Evolutionary conservation across 37 sponge, comb jelly and placozoan species (phyloP), one percentile per base, ranked within the genome.

Genomic region (Lycopodina hypogea): DNA sequence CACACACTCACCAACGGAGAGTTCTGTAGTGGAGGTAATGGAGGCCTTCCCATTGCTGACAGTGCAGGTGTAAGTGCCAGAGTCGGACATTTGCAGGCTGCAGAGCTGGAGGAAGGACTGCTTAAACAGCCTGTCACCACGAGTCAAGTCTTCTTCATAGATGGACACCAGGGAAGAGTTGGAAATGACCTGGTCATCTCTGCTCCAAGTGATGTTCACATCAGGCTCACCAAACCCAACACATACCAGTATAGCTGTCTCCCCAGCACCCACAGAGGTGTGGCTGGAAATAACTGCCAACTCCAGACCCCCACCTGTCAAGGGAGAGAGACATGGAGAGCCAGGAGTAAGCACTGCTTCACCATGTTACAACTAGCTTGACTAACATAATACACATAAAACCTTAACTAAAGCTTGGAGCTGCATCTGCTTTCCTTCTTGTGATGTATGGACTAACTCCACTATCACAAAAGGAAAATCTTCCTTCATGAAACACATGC

Each of bases 101-200:
- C 79, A 78, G 30, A 78, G 34, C 69, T 78, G 68, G 3, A 78
- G 38, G 37, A 78, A 64, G 34, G 79, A 78, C 69, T 52, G 37
- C 21, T 42, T 37, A 40, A 78, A 78, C 56, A 55, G 1, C 23
- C 23, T 45, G 17, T 56, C 79, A 24, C 39, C 39, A 39, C 68
- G 50, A 14, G 37, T 29, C 22, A 78, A 51, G 23, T 56, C 68
- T 18, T 78, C 79, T 21, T 50, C 42, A 35, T 68, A 68, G 51
- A 78, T 68, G 36, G 68, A 50, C 1, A 36, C 23, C 0, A 41
- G 79, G 22, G 68, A 68, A 24, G 19, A 52, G 35, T 80, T 55
- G 34, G 19, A n/a, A 26, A 56, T 14, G 22, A 29, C 23, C 28
- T 58, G 36, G 35, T 37, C 75, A 56, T 51, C 35, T 14, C 12